A percentile compares a stretch with the other conserved stretches of the same genome.
phyloP scores from a whole-genome alignment of 2,797 vertebrate species.

The Meriones psammophilus region DNA sequence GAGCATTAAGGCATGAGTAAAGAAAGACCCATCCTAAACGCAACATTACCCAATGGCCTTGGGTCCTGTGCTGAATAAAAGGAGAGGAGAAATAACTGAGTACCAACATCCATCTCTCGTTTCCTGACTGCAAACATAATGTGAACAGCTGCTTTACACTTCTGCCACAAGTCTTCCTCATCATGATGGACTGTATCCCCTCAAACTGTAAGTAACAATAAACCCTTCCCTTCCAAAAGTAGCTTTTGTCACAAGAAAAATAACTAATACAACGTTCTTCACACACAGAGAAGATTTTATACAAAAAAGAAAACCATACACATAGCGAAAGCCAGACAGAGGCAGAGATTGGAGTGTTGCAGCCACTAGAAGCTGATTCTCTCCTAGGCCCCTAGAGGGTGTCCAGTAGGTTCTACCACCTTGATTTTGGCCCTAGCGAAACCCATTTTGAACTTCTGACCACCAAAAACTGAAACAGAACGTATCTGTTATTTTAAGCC shows the following conservation, averaged over 20 bases:
- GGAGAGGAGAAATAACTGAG: neutral
- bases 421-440: slow-evolving; percentile 40
- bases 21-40: neutral
- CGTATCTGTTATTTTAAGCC: slow-evolving; percentile 52
- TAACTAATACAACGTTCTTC: neutral
- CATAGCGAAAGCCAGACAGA: neutral
- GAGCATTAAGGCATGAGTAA: neutral
- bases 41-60: neutral
- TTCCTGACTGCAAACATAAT: neutral
- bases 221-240: neutral
- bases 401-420: neutral
- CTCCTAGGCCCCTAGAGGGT: neutral
- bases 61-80: neutral
- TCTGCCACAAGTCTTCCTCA: neutral
- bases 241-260: neutral
- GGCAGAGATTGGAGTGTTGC: neutral
- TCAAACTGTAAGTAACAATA: neutral
- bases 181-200: neutral
- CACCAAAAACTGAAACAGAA: slow-evolving; percentile 29
- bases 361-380: slow-evolving; percentile 41
- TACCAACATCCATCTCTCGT: neutral
- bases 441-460: slow-evolving; percentile 35
- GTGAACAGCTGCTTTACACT: neutral
- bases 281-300: neutral
- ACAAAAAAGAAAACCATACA: neutral